A percentile compares a stretch with the other conserved stretches of the same genome.
phyloP scores from a whole-genome alignment of 2,113 vertebrate species.

The Microcebus lehilahytsara region DNA sequence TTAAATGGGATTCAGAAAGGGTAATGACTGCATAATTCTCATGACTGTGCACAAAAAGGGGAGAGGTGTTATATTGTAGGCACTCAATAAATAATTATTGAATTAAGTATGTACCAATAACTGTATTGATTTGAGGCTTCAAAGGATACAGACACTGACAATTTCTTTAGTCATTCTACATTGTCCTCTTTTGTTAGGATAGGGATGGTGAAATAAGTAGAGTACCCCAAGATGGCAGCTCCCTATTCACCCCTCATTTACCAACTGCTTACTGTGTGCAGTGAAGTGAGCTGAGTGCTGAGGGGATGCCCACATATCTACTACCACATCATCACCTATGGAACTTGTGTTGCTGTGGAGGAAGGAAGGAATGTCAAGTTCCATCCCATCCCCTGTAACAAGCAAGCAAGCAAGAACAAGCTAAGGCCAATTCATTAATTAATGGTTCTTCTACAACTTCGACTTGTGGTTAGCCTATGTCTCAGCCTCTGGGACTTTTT shows the following conservation, averaged over 20 bases:
- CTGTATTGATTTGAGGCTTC: not conserved
- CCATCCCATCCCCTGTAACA: not conserved
- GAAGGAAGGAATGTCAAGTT: constrained; percentile 26
- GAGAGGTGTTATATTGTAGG: not conserved
- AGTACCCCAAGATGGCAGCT: not conserved
- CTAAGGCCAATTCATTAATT: not conserved
- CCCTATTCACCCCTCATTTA: constrained; percentile 8
- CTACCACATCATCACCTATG: not conserved
- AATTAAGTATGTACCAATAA: constrained; percentile 12
- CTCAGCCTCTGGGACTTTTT: not conserved
- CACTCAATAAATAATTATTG: not conserved
- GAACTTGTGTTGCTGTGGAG: not conserved
- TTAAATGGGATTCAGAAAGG: constrained; percentile 42
- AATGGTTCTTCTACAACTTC: not conserved
- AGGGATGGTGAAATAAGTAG: not conserved
- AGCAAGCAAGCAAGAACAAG: not conserved
- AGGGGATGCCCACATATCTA: not conserved
- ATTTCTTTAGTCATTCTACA: not conserved
- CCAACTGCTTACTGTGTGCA: not conserved
- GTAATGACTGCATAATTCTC: not conserved
- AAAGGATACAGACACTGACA: not conserved
- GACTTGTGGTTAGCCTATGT: not conserved
- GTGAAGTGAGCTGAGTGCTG: not conserved
- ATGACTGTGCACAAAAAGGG: not conserved
- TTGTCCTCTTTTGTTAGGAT: not conserved